phyloP scores from a whole-genome alignment of 1,140 invertebrate genomes.

The Octopus bimaculoides region DNA sequence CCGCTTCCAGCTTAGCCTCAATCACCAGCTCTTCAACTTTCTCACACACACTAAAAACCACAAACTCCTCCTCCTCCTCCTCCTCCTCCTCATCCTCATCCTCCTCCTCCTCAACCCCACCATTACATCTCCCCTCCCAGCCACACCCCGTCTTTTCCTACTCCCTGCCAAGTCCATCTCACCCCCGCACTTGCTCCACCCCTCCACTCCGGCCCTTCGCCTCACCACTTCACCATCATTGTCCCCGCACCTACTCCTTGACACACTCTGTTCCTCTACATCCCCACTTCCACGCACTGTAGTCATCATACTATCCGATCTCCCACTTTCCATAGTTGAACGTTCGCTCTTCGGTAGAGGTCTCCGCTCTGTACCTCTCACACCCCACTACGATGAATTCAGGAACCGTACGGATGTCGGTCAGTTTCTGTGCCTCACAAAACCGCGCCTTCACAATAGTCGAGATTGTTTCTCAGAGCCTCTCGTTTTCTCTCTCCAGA shows the following conservation, averaged over 20 bases:
- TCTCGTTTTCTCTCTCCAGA: too few species aligned
- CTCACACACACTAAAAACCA: neutral
- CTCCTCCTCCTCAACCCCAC: neutral
- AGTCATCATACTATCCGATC: too few species aligned
- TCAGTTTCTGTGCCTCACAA: too few species aligned
- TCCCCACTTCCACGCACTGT: too few species aligned
- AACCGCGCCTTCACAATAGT: too few species aligned
- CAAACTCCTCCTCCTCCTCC: neutral
- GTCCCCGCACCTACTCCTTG: neutral
- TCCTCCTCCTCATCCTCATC: neutral
- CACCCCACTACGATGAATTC: too few species aligned
- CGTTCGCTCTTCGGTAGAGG: too few species aligned
- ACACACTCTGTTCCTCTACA: too few species aligned
- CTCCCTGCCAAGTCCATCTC: neutral
- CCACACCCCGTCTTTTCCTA: neutral
- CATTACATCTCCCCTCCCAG: neutral
- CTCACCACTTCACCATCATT: neutral
- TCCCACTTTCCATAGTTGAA: too few species aligned
- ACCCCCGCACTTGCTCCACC: neutral
- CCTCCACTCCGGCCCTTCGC: neutral
- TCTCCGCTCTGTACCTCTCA: too few species aligned
- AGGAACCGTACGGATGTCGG: too few species aligned
- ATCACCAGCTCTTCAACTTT: neutral
- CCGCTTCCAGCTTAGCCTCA: neutral
- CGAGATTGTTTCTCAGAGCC: too few species aligned